Base-by-base conservation (phyloP, 2,113 vertebrate genomes). In the Bubo bubo region DNA sequence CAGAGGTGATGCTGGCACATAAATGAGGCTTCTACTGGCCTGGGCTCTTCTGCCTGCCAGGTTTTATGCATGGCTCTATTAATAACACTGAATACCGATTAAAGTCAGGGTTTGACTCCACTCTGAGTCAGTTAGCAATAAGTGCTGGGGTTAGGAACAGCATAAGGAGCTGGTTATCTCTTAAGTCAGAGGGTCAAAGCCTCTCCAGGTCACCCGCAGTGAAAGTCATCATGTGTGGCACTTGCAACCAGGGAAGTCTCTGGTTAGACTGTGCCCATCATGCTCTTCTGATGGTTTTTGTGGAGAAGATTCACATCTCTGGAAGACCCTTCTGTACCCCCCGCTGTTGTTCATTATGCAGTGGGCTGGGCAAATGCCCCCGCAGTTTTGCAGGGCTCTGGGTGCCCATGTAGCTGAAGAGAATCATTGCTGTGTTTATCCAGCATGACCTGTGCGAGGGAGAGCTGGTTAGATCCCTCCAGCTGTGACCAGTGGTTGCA, bases 61-160 rank as follows among this genome's bases (percentile, higher is more conserved):
- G 41, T 87, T 92, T 88, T 81, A 10, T 89, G 66, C 35, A 4
- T 37, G 16, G 45, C 22, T 89, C 66, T 94, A 64, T 92, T 89
- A 89, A 85, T 96, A 91, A 90, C n/a, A 16, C 32, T 53, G 86
- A 82, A 47, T 79, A 56, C 64, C 45, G 66, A 93, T 89, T 82
- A 49, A 92, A 95, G 45, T 49, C 9, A 0, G 20, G 27, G 62
- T 89, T 90, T 79, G 62, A 87, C 88, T 95, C 53, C 26, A 16
- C 22, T 75, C 66, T 93, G 77, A 92, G 83, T 89, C 73, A 91
- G 73, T 24, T 27, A 8, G 35, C 67, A 86, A 6, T 59, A 90
- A 93, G 64, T 56, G 22, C 81, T 64, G 49, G 53, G 12, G 53
- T 82, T 95, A 63, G 83, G 39, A 94, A 23, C 43, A 59, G 72